Conservation (phyloP, 1,140 invertebrate genomes). For the Reticulitermes speratus region DNA sequence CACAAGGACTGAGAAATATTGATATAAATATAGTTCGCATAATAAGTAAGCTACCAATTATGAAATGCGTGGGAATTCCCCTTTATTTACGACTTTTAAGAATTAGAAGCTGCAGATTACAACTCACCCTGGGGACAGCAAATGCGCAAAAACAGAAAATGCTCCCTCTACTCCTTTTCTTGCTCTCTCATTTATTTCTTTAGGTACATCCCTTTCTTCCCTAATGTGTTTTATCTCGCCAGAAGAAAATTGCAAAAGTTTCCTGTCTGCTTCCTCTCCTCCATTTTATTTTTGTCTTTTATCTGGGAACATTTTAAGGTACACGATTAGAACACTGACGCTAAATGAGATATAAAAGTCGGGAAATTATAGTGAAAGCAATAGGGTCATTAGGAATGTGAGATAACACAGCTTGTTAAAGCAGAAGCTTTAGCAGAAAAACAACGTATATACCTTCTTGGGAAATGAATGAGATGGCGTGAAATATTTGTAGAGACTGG, state of each 20-base stretch:
- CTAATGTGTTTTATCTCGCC: slow-evolving; percentile 16
- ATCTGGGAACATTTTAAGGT: slow-evolving; percentile 12
- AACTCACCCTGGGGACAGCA: background rate
- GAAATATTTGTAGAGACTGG: too few species aligned
- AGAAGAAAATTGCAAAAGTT: slow-evolving; percentile 11
- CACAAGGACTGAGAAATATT: too few species aligned
- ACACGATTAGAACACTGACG: background rate
- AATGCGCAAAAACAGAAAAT: background rate
- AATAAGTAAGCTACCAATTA: background rate
- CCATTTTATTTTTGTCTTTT: slow-evolving; percentile 9
- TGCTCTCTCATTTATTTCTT: slow-evolving; percentile 10
- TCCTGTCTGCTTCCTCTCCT: background rate
- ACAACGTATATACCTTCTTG: background rate
- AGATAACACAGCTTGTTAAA: slow-evolving; percentile 11
- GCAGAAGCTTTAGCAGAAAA: background rate
- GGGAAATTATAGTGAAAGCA: slow-evolving; percentile 5
- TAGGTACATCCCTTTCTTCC: background rate
- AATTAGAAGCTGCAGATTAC: background rate
- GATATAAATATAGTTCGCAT: too few species aligned
- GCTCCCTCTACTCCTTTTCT: background rate
- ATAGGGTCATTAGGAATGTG: background rate
- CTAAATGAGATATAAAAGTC: slow-evolving; percentile 15
- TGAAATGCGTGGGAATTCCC: background rate
- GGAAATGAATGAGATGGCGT: too few species aligned
- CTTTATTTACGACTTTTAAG: background rate